A percentile compares a stretch with the other conserved stretches of the same genome.
Conservation (phyloP, 2,113 vertebrate genomes). For the Cricetomys ansorgei region DNA sequence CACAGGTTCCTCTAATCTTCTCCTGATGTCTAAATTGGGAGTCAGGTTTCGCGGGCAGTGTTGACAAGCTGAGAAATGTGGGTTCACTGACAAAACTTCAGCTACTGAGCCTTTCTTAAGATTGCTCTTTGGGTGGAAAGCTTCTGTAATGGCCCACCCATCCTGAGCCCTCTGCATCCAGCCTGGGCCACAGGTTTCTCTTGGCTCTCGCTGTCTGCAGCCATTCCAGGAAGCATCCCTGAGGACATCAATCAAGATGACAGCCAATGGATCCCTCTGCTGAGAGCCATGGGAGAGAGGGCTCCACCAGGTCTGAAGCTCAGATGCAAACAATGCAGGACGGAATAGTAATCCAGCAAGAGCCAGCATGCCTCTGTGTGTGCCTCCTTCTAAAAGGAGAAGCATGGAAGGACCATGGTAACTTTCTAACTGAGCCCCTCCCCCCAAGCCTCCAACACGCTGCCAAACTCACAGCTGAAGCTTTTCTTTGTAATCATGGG, state of each 20-base stretch:
- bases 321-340: neutral
- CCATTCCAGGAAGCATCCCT: rapidly evolving
- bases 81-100: neutral
- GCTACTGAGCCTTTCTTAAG: constrained; percentile 30
- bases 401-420: constrained; percentile 44
- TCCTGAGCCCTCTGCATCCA: constrained; percentile 18
- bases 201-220: neutral
- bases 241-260: rapidly evolving
- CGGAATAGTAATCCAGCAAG: neutral
- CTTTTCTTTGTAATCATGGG: constrained; percentile 86
- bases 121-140: constrained; percentile 21
- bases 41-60: neutral
- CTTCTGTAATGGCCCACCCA: neutral
- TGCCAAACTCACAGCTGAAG: constrained; percentile 85
- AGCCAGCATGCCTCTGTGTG: neutral
- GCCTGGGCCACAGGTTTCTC: neutral
- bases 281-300: neutral
- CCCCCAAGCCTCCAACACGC: constrained; percentile 72
- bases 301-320: neutral
- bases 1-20: neutral
- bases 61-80: neutral
- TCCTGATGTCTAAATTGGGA: neutral
- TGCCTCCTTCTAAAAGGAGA: constrained; percentile 65
- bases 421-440: neutral
- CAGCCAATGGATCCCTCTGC: neutral